Evolutionary conservation across 2,888 invertebrate genomes (phyloP).

Genomic region (Heliconius hortense): DNA sequence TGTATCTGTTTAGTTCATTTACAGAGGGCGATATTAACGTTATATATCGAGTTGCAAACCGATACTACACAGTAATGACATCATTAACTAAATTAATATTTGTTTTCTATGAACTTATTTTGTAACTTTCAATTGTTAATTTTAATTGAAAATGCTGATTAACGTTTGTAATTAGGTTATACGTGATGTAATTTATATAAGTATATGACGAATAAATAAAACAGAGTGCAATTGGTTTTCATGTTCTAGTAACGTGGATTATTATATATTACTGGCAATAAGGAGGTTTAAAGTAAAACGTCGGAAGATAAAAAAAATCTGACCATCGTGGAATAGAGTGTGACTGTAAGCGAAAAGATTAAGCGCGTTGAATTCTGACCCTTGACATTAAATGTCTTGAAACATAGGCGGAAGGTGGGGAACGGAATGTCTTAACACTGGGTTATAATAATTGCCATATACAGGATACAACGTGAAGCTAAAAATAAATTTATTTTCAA

Average conservation of each 20-base stretch:
- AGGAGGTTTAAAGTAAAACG: too few relatives aligned
- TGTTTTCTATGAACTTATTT: slow-evolving; percentile 7
- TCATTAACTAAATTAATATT: slow-evolving; percentile 13
- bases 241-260: background rate
- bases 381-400: too few relatives aligned
- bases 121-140: background rate
- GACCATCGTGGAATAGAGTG: too few relatives aligned
- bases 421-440: too few relatives aligned
- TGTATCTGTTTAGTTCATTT: slow-evolving; percentile 13
- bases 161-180: background rate
- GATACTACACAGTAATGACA: slow-evolving; percentile 12
- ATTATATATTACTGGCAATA: background rate
- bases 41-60: slow-evolving; percentile 10
- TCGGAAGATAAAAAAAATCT: too few relatives aligned
- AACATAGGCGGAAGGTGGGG: too few relatives aligned
- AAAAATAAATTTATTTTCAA: too few relatives aligned
- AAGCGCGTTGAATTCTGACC: too few relatives aligned
- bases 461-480: too few relatives aligned
- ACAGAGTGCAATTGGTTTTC: background rate
- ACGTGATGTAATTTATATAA: too few relatives aligned
- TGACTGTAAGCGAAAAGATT: too few relatives aligned
- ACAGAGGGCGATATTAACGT: slow-evolving; percentile 3
- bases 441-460: too few relatives aligned
- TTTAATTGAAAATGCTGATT: slow-evolving; percentile 19
- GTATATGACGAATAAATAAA: background rate